phyloP scores from a whole-genome alignment of 2,113 vertebrate species.

The Anolis sagrei region DNA sequence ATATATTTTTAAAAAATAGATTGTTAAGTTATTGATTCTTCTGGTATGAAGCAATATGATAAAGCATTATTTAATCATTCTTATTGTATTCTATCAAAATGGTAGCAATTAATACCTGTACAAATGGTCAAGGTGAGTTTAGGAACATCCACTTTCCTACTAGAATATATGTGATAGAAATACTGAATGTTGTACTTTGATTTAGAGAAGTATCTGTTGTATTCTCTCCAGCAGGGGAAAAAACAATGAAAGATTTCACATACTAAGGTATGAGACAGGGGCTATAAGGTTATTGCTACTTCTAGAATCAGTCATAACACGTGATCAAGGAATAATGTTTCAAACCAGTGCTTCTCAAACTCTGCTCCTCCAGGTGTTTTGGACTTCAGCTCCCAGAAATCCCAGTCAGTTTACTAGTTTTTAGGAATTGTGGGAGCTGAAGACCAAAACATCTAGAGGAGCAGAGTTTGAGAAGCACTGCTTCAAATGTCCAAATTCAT shows the following conservation, averaged over 20 bases:
- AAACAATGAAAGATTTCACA: background rate
- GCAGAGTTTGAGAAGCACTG: too few relatives aligned
- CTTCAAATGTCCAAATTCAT: too few relatives aligned
- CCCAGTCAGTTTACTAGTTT: too few relatives aligned
- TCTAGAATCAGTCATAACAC: background rate
- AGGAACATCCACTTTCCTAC: background rate
- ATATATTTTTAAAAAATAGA: too few relatives aligned
- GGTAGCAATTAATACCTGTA: background rate
- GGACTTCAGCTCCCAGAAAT: too few relatives aligned
- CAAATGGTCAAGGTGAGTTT: too few relatives aligned
- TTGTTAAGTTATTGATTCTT: background rate
- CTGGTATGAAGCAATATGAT: background rate
- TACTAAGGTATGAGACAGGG: background rate
- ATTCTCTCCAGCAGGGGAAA: background rate
- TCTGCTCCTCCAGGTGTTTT: too few relatives aligned
- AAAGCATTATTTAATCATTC: background rate
- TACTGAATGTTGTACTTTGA: background rate
- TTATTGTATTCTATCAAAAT: background rate
- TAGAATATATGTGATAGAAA: background rate
- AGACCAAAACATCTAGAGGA: too few relatives aligned
- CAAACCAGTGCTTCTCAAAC: too few relatives aligned
- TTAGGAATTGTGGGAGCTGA: too few relatives aligned
- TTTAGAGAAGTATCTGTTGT: background rate
- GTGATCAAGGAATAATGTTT: too few relatives aligned
- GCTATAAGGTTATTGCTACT: background rate